phyloP scores from a whole-genome alignment of 2,888 invertebrate species.

The Ctenicera cuprea region DNA sequence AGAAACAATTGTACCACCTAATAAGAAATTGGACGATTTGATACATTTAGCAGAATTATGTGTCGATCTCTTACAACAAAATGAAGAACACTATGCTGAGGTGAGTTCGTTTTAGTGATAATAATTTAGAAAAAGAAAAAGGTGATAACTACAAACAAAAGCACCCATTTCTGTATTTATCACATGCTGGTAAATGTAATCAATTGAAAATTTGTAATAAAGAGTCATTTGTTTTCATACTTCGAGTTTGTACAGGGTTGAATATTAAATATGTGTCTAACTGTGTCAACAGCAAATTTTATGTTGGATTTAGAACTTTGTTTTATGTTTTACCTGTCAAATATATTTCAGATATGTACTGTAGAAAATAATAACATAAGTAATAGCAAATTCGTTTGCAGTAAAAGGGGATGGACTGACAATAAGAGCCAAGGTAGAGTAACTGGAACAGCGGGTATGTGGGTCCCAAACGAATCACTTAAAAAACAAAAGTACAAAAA shows the following conservation, averaged over 20 bases:
- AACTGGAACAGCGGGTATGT: too few species aligned
- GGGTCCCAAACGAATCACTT: too few species aligned
- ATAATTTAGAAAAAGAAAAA: neutral
- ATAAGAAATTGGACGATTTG: constrained; percentile 95
- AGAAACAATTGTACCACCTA: constrained; percentile 88
- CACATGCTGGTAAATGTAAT: neutral
- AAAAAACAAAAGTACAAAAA: too few species aligned
- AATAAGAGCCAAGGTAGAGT: too few species aligned
- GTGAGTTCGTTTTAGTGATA: constrained; percentile 75
- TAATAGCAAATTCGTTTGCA: too few species aligned
- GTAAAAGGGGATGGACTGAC: too few species aligned
- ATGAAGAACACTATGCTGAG: constrained; percentile 99
- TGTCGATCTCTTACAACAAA: constrained; percentile 98
- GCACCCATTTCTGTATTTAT: constrained; percentile 1
- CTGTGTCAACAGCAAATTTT: neutral
- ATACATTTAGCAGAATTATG: constrained; percentile 98
- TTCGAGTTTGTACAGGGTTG: neutral
- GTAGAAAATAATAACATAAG: neutral
- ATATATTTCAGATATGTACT: neutral
- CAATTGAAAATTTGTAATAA: neutral
- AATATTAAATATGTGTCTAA: neutral
- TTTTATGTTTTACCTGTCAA: constrained; percentile 4
- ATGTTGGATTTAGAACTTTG: neutral
- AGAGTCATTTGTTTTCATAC: neutral
- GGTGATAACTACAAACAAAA: neutral